A percentile compares a stretch with the other conserved stretches of the same genome.
Evolutionary conservation across 2,113 vertebrate genomes (phyloP).

Genomic region (Dasyornis broadbenti): DNA sequence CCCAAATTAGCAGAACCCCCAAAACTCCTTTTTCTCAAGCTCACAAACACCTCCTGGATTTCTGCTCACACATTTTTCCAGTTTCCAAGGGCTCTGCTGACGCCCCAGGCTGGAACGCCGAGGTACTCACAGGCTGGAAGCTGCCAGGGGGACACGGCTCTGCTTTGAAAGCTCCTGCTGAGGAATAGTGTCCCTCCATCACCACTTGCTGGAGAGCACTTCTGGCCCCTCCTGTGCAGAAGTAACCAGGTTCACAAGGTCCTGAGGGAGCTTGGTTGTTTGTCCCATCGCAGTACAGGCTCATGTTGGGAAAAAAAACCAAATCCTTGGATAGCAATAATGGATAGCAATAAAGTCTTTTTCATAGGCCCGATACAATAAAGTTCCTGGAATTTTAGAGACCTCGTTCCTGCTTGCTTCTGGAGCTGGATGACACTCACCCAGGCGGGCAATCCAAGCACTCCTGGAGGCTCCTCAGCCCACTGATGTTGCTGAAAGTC

Average conservation of each 20-base stretch:
- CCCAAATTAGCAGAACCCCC: neutral
- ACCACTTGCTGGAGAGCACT: constrained; percentile 75
- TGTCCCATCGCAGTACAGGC: constrained; percentile 77
- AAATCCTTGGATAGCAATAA: neutral
- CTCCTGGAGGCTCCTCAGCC: constrained; percentile 67
- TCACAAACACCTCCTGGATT: neutral
- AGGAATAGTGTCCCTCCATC: constrained; percentile 75
- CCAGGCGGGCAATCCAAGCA: constrained; percentile 82
- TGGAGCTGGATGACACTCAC: constrained; percentile 51
- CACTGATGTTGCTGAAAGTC: constrained; percentile 79
- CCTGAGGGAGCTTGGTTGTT: constrained; percentile 76
- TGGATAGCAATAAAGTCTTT: neutral
- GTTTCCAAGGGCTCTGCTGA: neutral
- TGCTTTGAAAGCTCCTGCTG: constrained; percentile 71
- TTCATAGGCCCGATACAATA: neutral
- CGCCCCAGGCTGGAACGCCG: neutral
- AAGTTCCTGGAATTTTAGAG: neutral
- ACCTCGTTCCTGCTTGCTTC: neutral
- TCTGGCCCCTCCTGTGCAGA: constrained; percentile 77
- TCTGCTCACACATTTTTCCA: neutral
- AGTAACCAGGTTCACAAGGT: constrained; percentile 80
- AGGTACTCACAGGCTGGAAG: constrained; percentile 79
- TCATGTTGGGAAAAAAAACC: neutral
- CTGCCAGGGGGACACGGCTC: constrained; percentile 78
- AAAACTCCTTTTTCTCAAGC: neutral